Conservation (phyloP, 2,888 invertebrate genomes). For the Esperia sulphurella region DNA sequence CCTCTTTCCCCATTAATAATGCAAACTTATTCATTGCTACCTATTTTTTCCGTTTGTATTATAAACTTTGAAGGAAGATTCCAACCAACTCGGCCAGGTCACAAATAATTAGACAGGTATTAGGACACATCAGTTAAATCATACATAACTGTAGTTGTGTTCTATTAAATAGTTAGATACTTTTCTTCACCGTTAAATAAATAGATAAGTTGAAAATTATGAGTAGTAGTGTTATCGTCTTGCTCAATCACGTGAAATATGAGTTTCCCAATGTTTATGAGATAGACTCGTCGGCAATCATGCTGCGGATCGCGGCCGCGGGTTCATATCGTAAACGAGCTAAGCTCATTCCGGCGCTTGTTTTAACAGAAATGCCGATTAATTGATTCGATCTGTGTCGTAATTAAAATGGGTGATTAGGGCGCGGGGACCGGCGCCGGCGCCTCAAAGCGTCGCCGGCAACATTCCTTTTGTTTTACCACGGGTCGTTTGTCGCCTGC, state of each 20-base stretch:
- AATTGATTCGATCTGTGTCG: constrained; percentile 79
- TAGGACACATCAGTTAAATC: no score
- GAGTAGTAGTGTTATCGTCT: no score
- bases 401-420: constrained; percentile 80
- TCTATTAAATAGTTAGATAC: background rate
- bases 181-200: background rate
- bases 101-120: no score
- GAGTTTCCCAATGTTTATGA: constrained; percentile 38
- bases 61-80: no score
- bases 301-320: constrained; percentile 44
- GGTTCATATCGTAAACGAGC: constrained; percentile 53
- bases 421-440: constrained; percentile 75
- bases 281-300: constrained; percentile 50
- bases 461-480: constrained; percentile 80
- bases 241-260: constrained; percentile 22
- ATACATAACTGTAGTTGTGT: no score
- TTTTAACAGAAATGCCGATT: constrained; percentile 78
- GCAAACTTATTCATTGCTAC: no score
- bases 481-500: constrained; percentile 78
- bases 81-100: no score
- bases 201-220: no score
- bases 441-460: constrained; percentile 78
- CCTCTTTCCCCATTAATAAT: no score
- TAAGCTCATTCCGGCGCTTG: constrained; percentile 61
- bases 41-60: no score